Conservation (phyloP, 2,888 invertebrate genomes). For the Zootermopsis nevadensis region DNA sequence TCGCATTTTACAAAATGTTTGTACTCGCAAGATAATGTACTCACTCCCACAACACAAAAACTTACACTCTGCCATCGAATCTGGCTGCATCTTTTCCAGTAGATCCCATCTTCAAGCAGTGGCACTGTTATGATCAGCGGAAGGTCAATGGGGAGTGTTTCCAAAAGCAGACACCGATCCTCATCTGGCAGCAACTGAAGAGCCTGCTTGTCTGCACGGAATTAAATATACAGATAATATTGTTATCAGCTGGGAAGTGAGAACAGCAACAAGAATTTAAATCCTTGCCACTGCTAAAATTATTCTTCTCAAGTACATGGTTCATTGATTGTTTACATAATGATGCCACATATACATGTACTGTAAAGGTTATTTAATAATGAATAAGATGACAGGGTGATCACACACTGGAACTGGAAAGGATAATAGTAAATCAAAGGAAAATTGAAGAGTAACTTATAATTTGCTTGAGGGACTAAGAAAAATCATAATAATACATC, state of each 20-base stretch:
- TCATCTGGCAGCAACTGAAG: slow-evolving; percentile 66
- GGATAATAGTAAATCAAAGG: too few relatives aligned
- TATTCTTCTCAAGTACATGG: not conserved
- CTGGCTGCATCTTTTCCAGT: slow-evolving; percentile 71
- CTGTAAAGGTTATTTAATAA: not conserved
- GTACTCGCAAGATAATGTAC: too few relatives aligned
- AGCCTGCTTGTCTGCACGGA: slow-evolving; percentile 63
- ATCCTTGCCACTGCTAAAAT: not conserved
- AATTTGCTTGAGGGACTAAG: too few relatives aligned
- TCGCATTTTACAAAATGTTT: too few relatives aligned
- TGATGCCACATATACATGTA: not conserved
- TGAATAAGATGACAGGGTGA: not conserved
- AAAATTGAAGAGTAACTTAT: too few relatives aligned
- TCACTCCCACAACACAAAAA: slow-evolving; percentile 2
- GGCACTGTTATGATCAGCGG: slow-evolving; percentile 69
- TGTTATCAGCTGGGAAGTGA: not conserved
- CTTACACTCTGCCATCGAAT: slow-evolving; percentile 58
- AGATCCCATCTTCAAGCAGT: slow-evolving; percentile 70
- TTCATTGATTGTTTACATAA: not conserved
- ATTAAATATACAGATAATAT: not conserved
- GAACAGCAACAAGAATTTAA: not conserved
- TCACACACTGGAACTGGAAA: too few relatives aligned
- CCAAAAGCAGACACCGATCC: slow-evolving; percentile 71
- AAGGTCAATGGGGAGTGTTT: slow-evolving; percentile 70
- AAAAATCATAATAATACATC: too few relatives aligned